phyloP scores from a whole-genome alignment of 2,113 vertebrate species.

The Azemiops feae region DNA sequence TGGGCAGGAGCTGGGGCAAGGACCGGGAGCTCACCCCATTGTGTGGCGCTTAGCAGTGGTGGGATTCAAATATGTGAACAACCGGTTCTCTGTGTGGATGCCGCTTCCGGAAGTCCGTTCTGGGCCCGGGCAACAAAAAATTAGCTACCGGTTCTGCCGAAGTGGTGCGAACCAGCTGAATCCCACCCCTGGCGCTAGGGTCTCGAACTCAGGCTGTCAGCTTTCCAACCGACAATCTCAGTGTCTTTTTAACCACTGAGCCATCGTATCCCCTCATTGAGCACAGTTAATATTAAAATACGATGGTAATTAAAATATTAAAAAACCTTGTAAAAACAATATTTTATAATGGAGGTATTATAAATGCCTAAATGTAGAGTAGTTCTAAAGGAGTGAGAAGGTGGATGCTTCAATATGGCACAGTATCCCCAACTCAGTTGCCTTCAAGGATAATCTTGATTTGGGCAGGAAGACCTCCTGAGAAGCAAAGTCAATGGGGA shows the following conservation, averaged over 20 bases:
- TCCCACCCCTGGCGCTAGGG: too few relatives aligned
- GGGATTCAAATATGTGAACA: too few relatives aligned
- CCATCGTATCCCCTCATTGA: not conserved
- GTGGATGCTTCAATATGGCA: not conserved
- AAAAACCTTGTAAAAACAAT: not conserved
- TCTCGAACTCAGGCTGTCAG: not conserved
- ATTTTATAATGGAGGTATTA: not conserved
- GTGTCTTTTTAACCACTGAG: not conserved
- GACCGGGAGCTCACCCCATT: not conserved
- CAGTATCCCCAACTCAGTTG: not conserved
- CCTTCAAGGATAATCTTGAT: not conserved
- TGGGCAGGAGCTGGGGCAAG: not conserved
- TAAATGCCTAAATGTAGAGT: not conserved
- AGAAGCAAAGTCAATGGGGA: not conserved
- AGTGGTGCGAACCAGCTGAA: too few relatives aligned
- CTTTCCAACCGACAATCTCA: not conserved
- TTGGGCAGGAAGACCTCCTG: not conserved
- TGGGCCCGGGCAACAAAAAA: too few relatives aligned
- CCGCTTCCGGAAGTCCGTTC: too few relatives aligned
- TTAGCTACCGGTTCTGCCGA: too few relatives aligned
- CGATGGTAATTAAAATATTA: not conserved
- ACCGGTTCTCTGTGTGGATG: too few relatives aligned
- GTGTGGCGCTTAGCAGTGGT: not conserved
- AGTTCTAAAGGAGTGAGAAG: not conserved
- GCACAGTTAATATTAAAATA: not conserved